Percentiles rank a stretch among this genome's conserved stretches.
Evolutionary conservation across 2,113 vertebrate genomes (phyloP).

Genomic region (Chloropsis cyanopogon): DNA sequence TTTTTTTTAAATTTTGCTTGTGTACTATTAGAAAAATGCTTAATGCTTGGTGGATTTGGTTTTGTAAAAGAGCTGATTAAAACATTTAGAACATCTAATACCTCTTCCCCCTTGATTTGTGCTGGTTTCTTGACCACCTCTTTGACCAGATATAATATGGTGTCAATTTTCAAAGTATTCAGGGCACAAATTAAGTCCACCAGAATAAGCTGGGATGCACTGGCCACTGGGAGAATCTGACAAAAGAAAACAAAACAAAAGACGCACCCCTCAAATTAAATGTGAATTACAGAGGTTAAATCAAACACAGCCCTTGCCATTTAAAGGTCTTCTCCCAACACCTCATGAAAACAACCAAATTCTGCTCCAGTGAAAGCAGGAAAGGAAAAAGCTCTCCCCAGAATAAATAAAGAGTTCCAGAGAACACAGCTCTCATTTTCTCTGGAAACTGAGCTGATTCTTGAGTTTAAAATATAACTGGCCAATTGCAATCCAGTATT

Average conservation of each 20-base stretch:
- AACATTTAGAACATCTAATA: not conserved
- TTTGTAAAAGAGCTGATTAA: not conserved
- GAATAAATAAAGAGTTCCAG: not conserved
- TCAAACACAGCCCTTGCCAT: not conserved
- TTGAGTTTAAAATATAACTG: not conserved
- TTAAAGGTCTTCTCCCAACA: not conserved
- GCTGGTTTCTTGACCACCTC: conserved; percentile 95
- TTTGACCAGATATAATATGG: conserved; percentile 86
- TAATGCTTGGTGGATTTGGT: not conserved
- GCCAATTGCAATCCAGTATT: not conserved
- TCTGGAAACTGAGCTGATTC: not conserved
- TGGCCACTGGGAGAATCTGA: conserved; percentile 83
- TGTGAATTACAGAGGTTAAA: not conserved
- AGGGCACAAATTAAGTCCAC: conserved; percentile 88
- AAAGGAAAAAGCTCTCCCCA: not conserved
- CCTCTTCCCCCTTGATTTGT: conserved; percentile 90
- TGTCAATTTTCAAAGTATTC: conserved; percentile 79
- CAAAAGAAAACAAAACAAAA: not conserved
- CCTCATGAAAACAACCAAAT: not conserved
- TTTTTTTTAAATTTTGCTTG: not conserved
- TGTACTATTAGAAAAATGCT: not conserved
- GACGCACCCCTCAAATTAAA: not conserved
- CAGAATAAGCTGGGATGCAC: conserved; percentile 80
- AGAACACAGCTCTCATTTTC: not conserved
- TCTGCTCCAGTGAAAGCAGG: not conserved